Base-by-base conservation (phyloP, 1,140 invertebrate genomes). In the Drosophila lowei region DNA sequence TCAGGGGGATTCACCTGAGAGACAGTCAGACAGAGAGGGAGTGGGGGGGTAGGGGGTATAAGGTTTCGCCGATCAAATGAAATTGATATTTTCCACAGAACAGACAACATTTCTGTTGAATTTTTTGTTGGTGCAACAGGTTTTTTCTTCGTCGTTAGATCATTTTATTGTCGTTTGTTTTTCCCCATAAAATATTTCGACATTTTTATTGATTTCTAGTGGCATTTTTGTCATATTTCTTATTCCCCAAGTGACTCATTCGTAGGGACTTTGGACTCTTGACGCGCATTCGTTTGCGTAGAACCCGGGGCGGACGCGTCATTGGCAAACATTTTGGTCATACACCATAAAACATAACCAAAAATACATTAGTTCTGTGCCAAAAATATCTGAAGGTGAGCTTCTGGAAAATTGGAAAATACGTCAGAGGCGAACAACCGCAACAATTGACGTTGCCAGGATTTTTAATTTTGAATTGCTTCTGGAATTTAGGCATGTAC, bases 91-190 rank as follows among this genome's bases (percentile, higher is more conserved):
- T 53, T 2, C 25, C 47, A 44, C 52, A 52, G 38, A 73, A 59
- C 70, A 67, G 52, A 79, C 30, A 83, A 88, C 70, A 86, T 72
- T 88, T 86, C 81, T 86, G 83, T 83, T 83, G 74, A 88, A 86
- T 68, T 75, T 59, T 30, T 5, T 41, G 11, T 18, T 15, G 42
- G 52, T 48, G 52, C 52, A 79, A 83, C 70, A 68, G 83, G 77
- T 88, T 38, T 34, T 34, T 38, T 38, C 5, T 38, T 38, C 1
- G 81, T 68, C 53, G 15, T 49, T 59, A 41, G 34, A 68, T 68
- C 49, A 68, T 66, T 81, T 47, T 72, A 58, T 81, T 66, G 65
- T 54, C 56, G 47, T 77, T 80, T 73, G 61, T 75, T 81, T 79
- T 79, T 58, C 55, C 55, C 43, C 48, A 73, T 46, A 43, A 81